Base-by-base conservation (phyloP, 2,888 invertebrate species). In the Stegophylla sp. region DNA sequence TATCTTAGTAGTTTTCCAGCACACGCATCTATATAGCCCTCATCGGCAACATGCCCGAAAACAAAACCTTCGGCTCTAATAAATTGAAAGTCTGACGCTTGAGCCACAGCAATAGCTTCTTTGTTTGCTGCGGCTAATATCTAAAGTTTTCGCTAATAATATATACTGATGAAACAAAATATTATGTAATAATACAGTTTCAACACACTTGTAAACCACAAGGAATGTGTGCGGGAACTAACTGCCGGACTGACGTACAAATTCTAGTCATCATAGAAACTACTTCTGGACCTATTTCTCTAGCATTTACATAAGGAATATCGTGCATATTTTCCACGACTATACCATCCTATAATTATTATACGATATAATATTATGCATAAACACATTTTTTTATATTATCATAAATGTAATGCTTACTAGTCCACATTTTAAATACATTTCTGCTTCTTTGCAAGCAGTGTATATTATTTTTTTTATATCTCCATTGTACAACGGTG, bases 311-410 rank as follows among this genome's bases (percentile, higher is more conserved):
- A 85, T 93, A 94, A 0, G 94, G 93, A 28, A 92, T 86, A 85
- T 94, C 93, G 85, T 92, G 90, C 93, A 94, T 94, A 85, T 94
- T 94, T 88, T 94, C 93, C 15, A 94, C 87, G 56, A 93, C 85
- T 34, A 94, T 87, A 2, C 89, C 91, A 86, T 93, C 91, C 93
- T 93, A 84, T 20, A 85, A 84, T 81, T 61, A 82, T 56, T 73
- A 69, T 48, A 10, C 23, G 7, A 34, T 61, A 34, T 28, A 26
- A 66, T 23, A 26, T 61, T 69, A 23, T 56, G 5, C 15, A 20
- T 3, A n/a, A 56, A 12, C 12, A 56, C 5, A 56, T 23, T 45
- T 43, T 75, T n/a, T 51, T 74, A 61, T 4, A 20, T 63, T 20
- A 17, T 61, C 3, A 23, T 43, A 10, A 13, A 20, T 59, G n/a